Evolutionary conservation across 2,888 invertebrate genomes (phyloP), one percentile per base, ranked within the genome.

Genomic region (Perizoma flavofasciatum): DNA sequence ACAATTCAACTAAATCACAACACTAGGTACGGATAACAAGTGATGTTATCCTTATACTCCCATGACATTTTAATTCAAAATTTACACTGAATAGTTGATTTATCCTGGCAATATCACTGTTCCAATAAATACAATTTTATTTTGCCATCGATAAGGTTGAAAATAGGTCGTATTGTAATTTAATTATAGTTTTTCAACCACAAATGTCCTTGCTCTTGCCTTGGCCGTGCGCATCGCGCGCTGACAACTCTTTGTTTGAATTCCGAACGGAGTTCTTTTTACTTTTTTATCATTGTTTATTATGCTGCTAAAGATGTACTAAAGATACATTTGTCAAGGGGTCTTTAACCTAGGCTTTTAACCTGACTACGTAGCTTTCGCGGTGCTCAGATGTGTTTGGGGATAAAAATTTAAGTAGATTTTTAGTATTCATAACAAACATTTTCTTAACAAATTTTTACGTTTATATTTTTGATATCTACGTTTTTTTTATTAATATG

Each of bases 171-270:
- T 52, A 57, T 49, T 11, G 62, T 55, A 37, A 50, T 61, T 44
- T 56, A 65, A 65, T 59, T 51, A 59, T 55, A 61, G 63, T 59
- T 61, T 55, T 60, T 55, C 44, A 64, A 59, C 53, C 59, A 46
- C 61, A 43, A 66, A 57, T 76, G 88, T 89, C 89, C 90, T 88
- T 88, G 89, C 83, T 73, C 61, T 81, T 64, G 85, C 85, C 85
- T 87, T 87, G 86, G 83, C 87, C 85, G 85, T 83, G 81, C 83
- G 81, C 82, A 77, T 75, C 83, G 84, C 77, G 70, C 75, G 77
- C 79, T 79, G 77, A 78, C 83, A 77, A 83, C 78, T 83, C 89
- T 89, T 89, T 89, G 89, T 89, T 83, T 83, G 81, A 86, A 79
- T 76, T 79, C 78, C 79, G 79, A 77, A 79, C 79, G 62, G 6